Percentiles rank a stretch among this genome's conserved stretches.
Evolutionary conservation across 2,888 invertebrate species (phyloP).

Genomic region (Drosophila borealis): DNA sequence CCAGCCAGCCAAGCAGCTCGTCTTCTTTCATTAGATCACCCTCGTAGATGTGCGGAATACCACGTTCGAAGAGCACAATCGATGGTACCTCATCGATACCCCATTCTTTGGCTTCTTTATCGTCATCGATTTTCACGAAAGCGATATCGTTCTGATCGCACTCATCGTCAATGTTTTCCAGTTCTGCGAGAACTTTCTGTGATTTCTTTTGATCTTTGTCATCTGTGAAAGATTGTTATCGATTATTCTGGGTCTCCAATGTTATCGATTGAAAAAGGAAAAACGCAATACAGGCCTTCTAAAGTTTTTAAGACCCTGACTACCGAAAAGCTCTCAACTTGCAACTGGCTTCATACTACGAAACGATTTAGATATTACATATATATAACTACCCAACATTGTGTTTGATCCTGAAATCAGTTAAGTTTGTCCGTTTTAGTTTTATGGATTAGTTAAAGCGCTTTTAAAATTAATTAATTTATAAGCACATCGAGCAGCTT

Average conservation of each 20-base stretch:
- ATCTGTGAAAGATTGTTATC: constrained; percentile 86
- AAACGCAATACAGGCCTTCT: constrained; percentile 27
- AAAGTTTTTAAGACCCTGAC: constrained; percentile 28
- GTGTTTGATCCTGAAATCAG: constrained; percentile 1
- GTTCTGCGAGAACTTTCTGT: constrained; percentile 92
- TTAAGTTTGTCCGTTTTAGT: constrained; percentile 21
- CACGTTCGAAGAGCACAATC: constrained; percentile 91
- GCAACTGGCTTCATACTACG: constrained; percentile 53
- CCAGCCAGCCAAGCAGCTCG: constrained; percentile 94
- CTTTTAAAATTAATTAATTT: constrained; percentile 35
- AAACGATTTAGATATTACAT: constrained; percentile 5
- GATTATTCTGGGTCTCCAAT: constrained; percentile 13
- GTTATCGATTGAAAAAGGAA: constrained; percentile 3
- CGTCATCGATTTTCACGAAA: constrained; percentile 96
- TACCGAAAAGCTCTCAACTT: constrained; percentile 52
- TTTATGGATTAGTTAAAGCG: constrained; percentile 68
- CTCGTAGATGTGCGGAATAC: constrained; percentile 90
- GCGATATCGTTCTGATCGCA: constrained; percentile 96
- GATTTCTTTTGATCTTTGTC: constrained; percentile 96
- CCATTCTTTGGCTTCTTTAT: constrained; percentile 94
- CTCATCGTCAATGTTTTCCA: constrained; percentile 97
- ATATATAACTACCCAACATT: constrained; percentile 10
- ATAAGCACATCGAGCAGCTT: constrained; percentile 63
- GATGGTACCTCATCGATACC: constrained; percentile 94
- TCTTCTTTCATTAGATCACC: constrained; percentile 96